Evolutionary conservation across 1,140 invertebrate genomes (phyloP).

Genomic region (Lucilia sericata): DNA sequence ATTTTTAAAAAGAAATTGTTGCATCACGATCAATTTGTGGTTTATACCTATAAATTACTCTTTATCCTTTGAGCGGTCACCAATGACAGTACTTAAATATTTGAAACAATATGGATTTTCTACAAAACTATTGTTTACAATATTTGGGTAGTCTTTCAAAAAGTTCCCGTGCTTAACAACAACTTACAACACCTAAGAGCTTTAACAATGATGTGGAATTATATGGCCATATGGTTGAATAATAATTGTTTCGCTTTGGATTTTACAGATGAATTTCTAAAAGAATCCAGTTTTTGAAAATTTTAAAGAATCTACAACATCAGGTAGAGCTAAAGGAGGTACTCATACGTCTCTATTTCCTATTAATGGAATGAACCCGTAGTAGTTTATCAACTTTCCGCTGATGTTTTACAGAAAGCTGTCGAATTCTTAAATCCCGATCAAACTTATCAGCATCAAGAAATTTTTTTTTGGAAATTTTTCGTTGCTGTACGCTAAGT

Average conservation of each 20-base stretch:
- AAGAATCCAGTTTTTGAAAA: conserved; percentile 26
- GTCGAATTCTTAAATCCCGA: conserved; percentile 24
- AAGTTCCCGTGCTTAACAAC: conserved; percentile 33
- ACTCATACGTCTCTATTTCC: neutral
- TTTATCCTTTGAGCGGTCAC: conserved; percentile 52
- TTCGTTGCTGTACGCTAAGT: conserved; percentile 55
- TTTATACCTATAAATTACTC: conserved; percentile 53
- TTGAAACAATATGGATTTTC: conserved; percentile 58
- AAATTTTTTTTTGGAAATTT: conserved; percentile 50
- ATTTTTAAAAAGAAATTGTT: conserved; percentile 55
- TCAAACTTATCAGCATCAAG: neutral
- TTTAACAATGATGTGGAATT: conserved; percentile 53
- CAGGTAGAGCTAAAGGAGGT: neutral
- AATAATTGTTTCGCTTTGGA: conserved; percentile 18
- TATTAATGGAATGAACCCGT: conserved; percentile 25
- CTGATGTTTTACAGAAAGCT: conserved; percentile 29
- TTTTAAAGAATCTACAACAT: neutral
- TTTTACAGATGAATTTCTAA: conserved; percentile 32
- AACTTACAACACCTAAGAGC: conserved; percentile 48
- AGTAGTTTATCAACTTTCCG: conserved; percentile 30
- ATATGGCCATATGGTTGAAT: conserved; percentile 52
- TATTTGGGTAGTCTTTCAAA: conserved; percentile 58
- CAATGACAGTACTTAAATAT: conserved; percentile 54
- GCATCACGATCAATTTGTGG: conserved; percentile 54
- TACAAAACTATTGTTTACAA: conserved; percentile 52